Percentiles rank a stretch among this genome's conserved stretches.
phyloP scores from a whole-genome alignment of 2,113 vertebrate genomes.

The Spea multiplicata region DNA sequence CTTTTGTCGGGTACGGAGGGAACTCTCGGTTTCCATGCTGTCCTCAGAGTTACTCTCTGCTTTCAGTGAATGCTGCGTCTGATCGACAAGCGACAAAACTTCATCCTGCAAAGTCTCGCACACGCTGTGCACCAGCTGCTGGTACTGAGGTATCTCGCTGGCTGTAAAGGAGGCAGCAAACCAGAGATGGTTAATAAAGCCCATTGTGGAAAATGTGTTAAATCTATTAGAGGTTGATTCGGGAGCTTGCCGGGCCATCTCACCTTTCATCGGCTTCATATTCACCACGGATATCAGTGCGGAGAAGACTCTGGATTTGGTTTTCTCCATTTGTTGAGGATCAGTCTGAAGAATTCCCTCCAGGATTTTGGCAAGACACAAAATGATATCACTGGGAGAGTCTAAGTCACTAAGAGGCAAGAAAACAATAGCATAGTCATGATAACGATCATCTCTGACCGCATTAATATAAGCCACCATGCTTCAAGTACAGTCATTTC shows the following conservation, averaged over 20 bases:
- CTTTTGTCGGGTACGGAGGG: constrained; percentile 73
- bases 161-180: constrained; percentile 63
- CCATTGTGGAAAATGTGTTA: background rate
- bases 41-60: constrained; percentile 67
- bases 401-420: constrained; percentile 59
- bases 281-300: constrained; percentile 88
- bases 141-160: constrained; percentile 87
- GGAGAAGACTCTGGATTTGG: constrained; percentile 92
- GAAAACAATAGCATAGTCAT: constrained; percentile 12
- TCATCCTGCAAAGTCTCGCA: constrained; percentile 92
- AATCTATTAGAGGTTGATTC: background rate
- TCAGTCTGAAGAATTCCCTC: constrained; percentile 89
- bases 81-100: constrained; percentile 81
- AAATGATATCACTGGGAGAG: constrained; percentile 81
- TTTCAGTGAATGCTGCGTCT: constrained; percentile 76
- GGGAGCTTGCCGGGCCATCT: constrained; percentile 19
- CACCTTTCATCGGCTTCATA: constrained; percentile 88
- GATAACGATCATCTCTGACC: no score
- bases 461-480: no score
- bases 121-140: constrained; percentile 86
- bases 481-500: background rate
- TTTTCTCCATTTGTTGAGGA: constrained; percentile 88
- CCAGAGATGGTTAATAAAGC: background rate
- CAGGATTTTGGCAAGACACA: constrained; percentile 85
- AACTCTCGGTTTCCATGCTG: constrained; percentile 91